A percentile compares a stretch with the other conserved stretches of the same genome.
Evolutionary conservation across 2,113 vertebrate genomes (phyloP).

Genomic region (Eudyptes chrysolophus): DNA sequence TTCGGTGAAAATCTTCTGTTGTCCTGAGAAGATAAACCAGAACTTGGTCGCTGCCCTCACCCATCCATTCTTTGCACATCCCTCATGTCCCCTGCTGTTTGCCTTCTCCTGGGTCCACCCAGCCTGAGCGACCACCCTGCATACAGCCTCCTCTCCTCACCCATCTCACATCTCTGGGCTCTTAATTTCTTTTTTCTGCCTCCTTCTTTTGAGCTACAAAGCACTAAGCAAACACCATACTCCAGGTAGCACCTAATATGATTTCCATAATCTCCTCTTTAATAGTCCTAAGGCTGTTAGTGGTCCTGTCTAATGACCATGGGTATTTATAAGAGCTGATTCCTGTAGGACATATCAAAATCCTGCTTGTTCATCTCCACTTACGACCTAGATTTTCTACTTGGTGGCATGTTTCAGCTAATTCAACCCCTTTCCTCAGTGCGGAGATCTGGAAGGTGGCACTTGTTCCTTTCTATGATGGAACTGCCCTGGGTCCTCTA

Average conservation of each 20-base stretch:
- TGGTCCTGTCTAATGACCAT: rapidly evolving
- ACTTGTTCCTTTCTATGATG: background rate
- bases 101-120: background rate
- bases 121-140: background rate
- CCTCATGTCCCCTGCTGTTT: background rate
- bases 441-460: background rate
- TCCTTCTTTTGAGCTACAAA: background rate
- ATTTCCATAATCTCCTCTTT: background rate
- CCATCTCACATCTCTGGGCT: background rate
- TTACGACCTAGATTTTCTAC: background rate
- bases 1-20: background rate
- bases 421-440: background rate
- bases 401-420: background rate
- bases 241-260: background rate
- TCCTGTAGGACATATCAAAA: background rate
- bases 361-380: background rate
- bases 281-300: background rate
- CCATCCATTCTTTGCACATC: background rate
- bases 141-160: background rate
- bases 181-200: background rate
- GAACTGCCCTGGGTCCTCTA: background rate
- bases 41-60: rapidly evolving
- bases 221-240: background rate
- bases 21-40: background rate
- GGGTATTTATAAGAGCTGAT: background rate